Percentiles rank a stretch among this genome's conserved stretches.
Conservation (phyloP, 2,797 vertebrate species). For the Acanthurus leucopareius region DNA sequence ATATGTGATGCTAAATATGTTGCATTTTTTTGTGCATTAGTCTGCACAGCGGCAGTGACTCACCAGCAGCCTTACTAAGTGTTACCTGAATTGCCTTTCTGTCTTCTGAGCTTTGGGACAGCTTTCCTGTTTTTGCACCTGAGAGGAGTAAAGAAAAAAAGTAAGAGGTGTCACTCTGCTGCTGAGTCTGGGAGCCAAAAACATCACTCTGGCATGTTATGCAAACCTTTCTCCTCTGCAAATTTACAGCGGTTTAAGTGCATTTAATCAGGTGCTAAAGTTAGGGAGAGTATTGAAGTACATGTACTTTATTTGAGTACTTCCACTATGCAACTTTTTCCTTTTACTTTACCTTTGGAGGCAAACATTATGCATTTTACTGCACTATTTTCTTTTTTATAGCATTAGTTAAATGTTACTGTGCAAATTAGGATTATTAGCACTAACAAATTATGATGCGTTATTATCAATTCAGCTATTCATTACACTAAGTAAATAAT, state of each 20-base stretch:
- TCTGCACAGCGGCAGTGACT: slow-evolving; percentile 28
- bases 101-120: slow-evolving; percentile 12
- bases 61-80: slow-evolving; percentile 27
- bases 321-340: not conserved
- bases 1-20: not conserved
- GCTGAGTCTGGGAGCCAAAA: slow-evolving; percentile 3
- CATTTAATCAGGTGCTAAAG: not conserved
- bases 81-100: slow-evolving; percentile 39
- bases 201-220: not conserved
- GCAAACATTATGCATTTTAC: too few species aligned
- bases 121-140: slow-evolving; percentile 33
- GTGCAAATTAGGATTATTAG: not conserved
- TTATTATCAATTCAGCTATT: not conserved
- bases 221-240: too few species aligned
- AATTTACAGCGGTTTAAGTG: not conserved
- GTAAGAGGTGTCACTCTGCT: slow-evolving; percentile 46
- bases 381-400: not conserved
- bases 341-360: too few species aligned
- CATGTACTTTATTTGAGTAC: not conserved
- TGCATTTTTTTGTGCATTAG: slow-evolving; percentile 8
- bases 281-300: not conserved
- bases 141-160: slow-evolving; percentile 15
- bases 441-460: not conserved
- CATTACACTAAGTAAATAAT: too few species aligned
- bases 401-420: not conserved